phyloP scores from a whole-genome alignment of 2,113 vertebrate species.

The Plotosus lineatus region DNA sequence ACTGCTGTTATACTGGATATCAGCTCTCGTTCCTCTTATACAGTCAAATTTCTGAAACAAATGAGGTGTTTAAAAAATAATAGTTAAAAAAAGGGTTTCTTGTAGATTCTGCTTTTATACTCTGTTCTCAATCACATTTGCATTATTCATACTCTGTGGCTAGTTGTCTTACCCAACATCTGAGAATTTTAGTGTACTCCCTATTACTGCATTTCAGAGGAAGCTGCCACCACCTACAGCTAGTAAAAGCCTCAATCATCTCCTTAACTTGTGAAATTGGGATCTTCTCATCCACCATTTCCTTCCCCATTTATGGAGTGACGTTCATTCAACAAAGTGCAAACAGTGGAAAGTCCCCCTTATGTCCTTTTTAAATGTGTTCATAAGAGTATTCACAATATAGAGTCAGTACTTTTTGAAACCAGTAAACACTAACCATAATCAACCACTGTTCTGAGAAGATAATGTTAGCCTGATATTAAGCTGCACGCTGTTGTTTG shows the following conservation, averaged over 20 bases:
- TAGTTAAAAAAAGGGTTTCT: background rate
- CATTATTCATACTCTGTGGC: background rate
- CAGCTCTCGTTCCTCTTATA: background rate
- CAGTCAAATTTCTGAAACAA: background rate
- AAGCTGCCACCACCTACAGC: background rate
- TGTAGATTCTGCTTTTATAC: background rate
- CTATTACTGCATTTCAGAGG: background rate
- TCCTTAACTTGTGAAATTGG: background rate
- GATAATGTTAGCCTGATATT: background rate
- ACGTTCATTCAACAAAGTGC: background rate
- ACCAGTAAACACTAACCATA: background rate
- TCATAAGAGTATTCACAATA: background rate
- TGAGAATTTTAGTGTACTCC: background rate
- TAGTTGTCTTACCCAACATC: background rate
- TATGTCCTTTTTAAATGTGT: too few species aligned
- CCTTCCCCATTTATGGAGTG: background rate
- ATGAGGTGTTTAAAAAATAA: background rate
- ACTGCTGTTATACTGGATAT: background rate
- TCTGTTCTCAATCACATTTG: background rate
- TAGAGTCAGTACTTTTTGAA: background rate
- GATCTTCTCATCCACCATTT: background rate
- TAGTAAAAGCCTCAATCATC: background rate
- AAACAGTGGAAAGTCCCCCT: too few species aligned
- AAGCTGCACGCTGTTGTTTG: background rate
- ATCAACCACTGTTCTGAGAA: background rate